These are phyloP conservation scores for Eleutherodactylus coqui DNA, from an alignment of 2,797 vertebrate genomes.

Conservation along the genomic window DNA sequence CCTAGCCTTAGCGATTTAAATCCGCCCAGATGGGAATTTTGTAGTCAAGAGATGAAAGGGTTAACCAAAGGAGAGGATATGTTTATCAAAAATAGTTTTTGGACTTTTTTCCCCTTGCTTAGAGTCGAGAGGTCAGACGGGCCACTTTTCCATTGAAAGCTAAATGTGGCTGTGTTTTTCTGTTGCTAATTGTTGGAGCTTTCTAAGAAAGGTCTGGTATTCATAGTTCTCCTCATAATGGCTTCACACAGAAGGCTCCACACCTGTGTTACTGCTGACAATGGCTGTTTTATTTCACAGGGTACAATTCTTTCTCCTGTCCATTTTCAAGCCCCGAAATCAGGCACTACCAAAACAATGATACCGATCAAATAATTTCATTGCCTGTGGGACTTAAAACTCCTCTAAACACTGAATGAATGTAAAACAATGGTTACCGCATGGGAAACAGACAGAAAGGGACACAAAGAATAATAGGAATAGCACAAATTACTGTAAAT, in stretches of 20 bases:
- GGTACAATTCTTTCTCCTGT: slow-evolving; percentile 10
- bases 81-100: neutral
- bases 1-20: neutral
- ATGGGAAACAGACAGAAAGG: neutral
- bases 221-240: slow-evolving; percentile 15
- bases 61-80: neutral
- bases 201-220: slow-evolving; percentile 8
- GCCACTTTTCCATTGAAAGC: neutral
- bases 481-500: neutral
- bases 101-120: neutral
- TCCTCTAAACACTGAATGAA: neutral
- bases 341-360: neutral
- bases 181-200: neutral
- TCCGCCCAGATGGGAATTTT: neutral
- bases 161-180: neutral
- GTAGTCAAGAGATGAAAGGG: neutral
- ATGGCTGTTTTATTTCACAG: slow-evolving; percentile 24
- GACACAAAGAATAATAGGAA: neutral
- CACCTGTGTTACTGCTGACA: slow-evolving; percentile 35
- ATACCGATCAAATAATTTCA: neutral
- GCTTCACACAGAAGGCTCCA: slow-evolving; percentile 21
- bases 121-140: neutral
- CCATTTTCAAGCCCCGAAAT: neutral
- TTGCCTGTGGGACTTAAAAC: neutral
- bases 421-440: neutral